Base-by-base conservation (phyloP, 2,888 invertebrate species). In the Nemoura dubitans region DNA sequence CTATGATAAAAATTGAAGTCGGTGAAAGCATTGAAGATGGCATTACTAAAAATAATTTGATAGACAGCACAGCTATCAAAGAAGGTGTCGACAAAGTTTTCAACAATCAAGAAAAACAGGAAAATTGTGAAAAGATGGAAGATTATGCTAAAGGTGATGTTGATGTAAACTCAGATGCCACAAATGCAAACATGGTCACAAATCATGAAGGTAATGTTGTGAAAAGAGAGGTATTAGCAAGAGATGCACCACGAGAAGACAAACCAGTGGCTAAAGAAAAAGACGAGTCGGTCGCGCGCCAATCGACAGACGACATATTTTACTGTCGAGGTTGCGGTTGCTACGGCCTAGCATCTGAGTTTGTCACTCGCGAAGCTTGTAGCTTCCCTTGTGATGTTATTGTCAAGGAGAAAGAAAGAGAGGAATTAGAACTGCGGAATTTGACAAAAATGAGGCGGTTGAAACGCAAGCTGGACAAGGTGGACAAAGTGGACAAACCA, bases 321-420 rank as follows among this genome's bases (percentile, higher is more conserved):
- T 94, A 95, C 85, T 98, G 98, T 90, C 94, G 95, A 87, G 95
- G 95, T 80, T 98, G 98, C 91, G 96, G 97, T 5, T 96, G 96
- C 90, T 96, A 96, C 90, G 98, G 97, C 16, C 93, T 97, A 90
- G 94, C 95, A 0, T 94, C 95, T 0, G 97, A 98, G 90, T 98
- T 98, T 90, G 94, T 96, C 87, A 96, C 95, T 88, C 94, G 95
- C 7, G 95, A 95, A 91, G 95, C 94, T 91, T 97, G 96, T 90
- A 96, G 96, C 90, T 93, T 93, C 85, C 93, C 94, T 0, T 97
- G 96, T 91, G 90, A 90, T 28, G 76, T 76, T 76, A 76, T 76
- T 1, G 86, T 89, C 86, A 80, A 83, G 0, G 88, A 88, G 84
- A 88, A 88, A 87, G 89, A 88, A 84, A 77, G 85, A 80, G 86